Evolutionary conservation across 1,140 invertebrate genomes (phyloP), one percentile per base, ranked within the genome.

Genomic region (Heliconius congener): DNA sequence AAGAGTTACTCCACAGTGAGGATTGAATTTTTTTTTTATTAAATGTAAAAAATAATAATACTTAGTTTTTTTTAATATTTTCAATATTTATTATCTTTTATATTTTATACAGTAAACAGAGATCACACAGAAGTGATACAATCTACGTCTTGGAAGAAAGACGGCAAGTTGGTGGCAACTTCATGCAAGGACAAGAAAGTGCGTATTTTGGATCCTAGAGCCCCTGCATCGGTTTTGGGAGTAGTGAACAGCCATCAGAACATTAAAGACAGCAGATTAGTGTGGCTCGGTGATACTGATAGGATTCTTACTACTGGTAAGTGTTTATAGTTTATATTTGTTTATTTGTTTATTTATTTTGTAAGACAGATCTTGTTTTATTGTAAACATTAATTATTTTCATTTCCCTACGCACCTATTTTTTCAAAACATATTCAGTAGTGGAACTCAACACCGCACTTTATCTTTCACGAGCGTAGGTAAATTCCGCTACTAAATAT

Each of bases 231-330:
- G 1, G 96, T 97, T 66, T 93, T 97, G 30, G 95, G 96, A 81
- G 94, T 96, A 2, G 96, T 96, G 2, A 96, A 96, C 77, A 98
- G 97, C 87, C 98, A 98, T 92, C 97, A 97, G 89, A 98, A 97
- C 87, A 97, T 98, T 73, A 98, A 98, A 93, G 98, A 99, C 89
- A 98, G 98, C 1, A 95, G 98, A 77, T 96, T 98, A 2, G 96
- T 98, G 0, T 99, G 98, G 98, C 93, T 99, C 0, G 98, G 98
- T 23, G 97, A 98, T 83, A 96, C 96, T 78, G 96, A 98, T 55
- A 96, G 96, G 83, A 96, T 99, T 80, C 88, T 99, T 0, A 98
- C 98, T 5, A 98, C 98, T 78, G 97, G 97, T 87, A 95, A 73
- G 78, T 66, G 42, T 16, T 46, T 30, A 11, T 18, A 23, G 8